These are phyloP conservation scores for Aptenodytes patagonicus DNA, from an alignment of 2,113 vertebrate species.

Conservation along the genomic window DNA sequence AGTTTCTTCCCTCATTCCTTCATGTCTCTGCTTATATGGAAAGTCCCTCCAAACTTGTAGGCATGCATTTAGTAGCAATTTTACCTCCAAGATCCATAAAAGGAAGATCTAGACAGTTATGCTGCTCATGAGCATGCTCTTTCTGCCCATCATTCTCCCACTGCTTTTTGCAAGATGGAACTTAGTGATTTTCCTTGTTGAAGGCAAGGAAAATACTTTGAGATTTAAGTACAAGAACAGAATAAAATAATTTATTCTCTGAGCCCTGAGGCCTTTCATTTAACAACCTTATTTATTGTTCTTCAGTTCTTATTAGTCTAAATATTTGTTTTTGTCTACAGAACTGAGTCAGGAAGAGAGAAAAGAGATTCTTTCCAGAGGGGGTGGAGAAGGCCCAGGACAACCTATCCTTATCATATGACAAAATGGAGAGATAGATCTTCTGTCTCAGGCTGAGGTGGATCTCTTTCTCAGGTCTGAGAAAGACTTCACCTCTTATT, in stretches of 20 bases:
- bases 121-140: not conserved
- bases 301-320: not conserved
- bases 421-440: not conserved
- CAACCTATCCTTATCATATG: not conserved
- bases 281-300: not conserved
- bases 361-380: not conserved
- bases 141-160: not conserved
- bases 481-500: not conserved
- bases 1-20: not conserved
- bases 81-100: not conserved
- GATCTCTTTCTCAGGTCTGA: not conserved
- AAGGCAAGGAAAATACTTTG: not conserved
- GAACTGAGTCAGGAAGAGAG: not conserved
- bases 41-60: not conserved
- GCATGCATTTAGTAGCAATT: not conserved
- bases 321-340: not conserved
- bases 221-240: not conserved
- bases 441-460: not conserved
- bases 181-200: not conserved
- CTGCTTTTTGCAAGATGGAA: not conserved
- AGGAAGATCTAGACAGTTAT: not conserved
- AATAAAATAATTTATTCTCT: not conserved
- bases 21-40: not conserved
- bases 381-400: not conserved
- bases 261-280: not conserved